Base-by-base conservation (phyloP, 2,797 vertebrate species). In the Buceros bicornis region DNA sequence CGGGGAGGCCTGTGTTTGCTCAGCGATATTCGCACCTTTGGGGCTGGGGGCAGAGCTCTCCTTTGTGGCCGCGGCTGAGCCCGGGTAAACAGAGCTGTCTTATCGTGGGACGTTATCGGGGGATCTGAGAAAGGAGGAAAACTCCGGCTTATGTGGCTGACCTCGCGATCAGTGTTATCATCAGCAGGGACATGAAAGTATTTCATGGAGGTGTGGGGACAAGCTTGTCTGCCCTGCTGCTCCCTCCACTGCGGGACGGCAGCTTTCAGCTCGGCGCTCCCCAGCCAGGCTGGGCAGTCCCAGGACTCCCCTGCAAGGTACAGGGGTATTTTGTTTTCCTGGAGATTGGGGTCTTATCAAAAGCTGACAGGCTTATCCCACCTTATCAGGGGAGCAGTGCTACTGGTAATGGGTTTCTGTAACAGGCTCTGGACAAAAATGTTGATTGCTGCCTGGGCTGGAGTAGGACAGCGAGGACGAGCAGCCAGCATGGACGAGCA, bases 381-480 rank as follows among this genome's bases (percentile, higher is more conserved):
- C 71, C 82, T 95, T 94, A 96, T 95, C 96, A 87, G 91, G 37
- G n/a, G 26, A 87, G 73, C 50, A 28, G 53, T 33, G 90, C 94
- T 96, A 93, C 96, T 67, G 89, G 84, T 61, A 91, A 89, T 82
- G 86, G 79, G 51, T 56, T 67, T 87, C 58, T 80, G 56, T 40
- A 73, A 22, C 56, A 45, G 84, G 40, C 62, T 70, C 67, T 4
- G 40, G 47, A 72, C 57, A 79, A 53, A 87, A 89, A 61, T 81
- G 86, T 90, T 71, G 76, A 91, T 86, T 89, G 87, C 48, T 54
- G 82, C 66, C 76, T 28, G n/a, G 58, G 53, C 42, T 70, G 0
- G 1, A 47, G n/a, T 1, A 13, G 31, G 5, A 37, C 3, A 1
- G 19, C 26, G 70, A 26, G 43, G 56, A 31, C 0, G 2, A 60